A percentile compares a stretch with the other conserved stretches of the same genome.
Evolutionary conservation across 2,113 vertebrate genomes (phyloP).

Genomic region (Dicerorhinus sumatrensis): DNA sequence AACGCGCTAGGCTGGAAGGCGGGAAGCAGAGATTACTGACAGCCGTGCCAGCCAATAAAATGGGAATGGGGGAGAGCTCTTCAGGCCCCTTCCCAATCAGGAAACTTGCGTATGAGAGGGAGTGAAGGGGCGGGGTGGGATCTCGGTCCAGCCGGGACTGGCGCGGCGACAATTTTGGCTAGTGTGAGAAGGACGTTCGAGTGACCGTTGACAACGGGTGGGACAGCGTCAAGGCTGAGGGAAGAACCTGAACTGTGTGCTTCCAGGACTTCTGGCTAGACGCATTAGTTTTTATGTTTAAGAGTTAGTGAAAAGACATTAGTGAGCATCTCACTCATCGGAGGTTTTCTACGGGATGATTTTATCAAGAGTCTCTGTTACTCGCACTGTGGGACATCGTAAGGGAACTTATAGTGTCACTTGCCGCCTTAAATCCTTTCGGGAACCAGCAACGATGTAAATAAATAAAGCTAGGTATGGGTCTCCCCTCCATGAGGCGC

Average conservation of each 20-base stretch:
- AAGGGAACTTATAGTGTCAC: neutral
- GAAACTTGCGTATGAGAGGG: neutral
- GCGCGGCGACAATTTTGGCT: neutral
- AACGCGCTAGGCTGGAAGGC: constrained; percentile 59
- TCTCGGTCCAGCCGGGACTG: constrained; percentile 16
- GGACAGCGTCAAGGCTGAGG: neutral
- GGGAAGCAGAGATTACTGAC: constrained; percentile 68
- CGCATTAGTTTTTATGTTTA: neutral
- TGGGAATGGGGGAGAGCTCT: constrained; percentile 35
- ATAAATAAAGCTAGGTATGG: constrained; percentile 59
- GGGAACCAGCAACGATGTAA: constrained; percentile 45
- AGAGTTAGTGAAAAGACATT: constrained; percentile 13
- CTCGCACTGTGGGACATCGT: neutral
- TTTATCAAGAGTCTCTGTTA: constrained; percentile 27
- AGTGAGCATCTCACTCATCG: neutral
- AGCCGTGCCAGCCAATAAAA: constrained; percentile 20
- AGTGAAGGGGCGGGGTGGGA: constrained; percentile 29
- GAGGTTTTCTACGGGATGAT: neutral
- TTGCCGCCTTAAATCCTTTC: constrained; percentile 30
- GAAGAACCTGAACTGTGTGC: neutral
- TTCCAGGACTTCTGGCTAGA: neutral
- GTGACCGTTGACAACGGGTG: neutral
- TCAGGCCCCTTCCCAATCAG: constrained; percentile 70
- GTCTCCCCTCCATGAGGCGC: neutral
- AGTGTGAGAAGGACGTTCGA: constrained; percentile 55